Conservation (phyloP, 2,888 invertebrate genomes). For the Xestobium rufovillosum region DNA sequence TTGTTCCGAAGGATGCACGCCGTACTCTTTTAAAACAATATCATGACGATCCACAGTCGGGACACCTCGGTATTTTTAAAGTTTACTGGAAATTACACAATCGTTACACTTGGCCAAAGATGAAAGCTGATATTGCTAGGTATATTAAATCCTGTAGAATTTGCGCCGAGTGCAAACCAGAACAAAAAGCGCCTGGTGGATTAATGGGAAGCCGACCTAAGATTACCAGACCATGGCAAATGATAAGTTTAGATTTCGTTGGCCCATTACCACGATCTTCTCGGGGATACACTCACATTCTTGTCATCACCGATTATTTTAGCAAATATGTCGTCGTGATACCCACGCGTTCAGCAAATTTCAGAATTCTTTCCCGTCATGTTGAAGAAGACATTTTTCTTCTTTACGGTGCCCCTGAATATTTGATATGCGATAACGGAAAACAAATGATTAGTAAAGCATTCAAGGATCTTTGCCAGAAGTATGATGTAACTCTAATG, state of each 20-base stretch:
- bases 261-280: slow-evolving; percentile 9
- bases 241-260: slow-evolving; percentile 6
- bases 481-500: too few relatives aligned
- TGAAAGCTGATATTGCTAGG: slow-evolving; percentile 5
- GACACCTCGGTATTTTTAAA: slow-evolving; percentile 13
- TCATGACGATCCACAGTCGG: slow-evolving; percentile 12
- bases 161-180: slow-evolving; percentile 7
- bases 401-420: too few relatives aligned
- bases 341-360: too few relatives aligned
- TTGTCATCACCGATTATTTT: slow-evolving; percentile 11
- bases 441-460: too few relatives aligned
- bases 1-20: slow-evolving; percentile 6
- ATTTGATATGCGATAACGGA: too few relatives aligned
- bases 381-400: too few relatives aligned
- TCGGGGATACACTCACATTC: slow-evolving; percentile 5
- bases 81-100: slow-evolving; percentile 8
- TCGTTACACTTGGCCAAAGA: slow-evolving; percentile 13
- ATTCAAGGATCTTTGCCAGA: neutral
- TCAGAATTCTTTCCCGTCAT: too few relatives aligned
- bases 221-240: slow-evolving; percentile 4
- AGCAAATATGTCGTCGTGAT: too few relatives aligned
- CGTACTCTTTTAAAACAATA: neutral
- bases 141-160: slow-evolving; percentile 7
- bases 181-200: slow-evolving; percentile 7
- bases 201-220: slow-evolving; percentile 5